Conservation (phyloP, 2,113 vertebrate species). For the Cheilinus undulatus region DNA sequence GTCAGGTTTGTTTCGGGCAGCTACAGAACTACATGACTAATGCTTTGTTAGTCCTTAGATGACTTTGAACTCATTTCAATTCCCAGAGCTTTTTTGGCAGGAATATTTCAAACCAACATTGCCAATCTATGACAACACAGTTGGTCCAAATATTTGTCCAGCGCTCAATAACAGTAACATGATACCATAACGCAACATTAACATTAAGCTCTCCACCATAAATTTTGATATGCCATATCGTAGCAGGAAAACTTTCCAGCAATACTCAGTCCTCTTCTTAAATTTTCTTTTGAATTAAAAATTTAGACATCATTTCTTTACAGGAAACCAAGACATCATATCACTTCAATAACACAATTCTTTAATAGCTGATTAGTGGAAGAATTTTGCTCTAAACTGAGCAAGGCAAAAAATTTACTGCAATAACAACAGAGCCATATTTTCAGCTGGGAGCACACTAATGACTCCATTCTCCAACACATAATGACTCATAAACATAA, state of each 20-base stretch:
- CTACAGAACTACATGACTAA: too few relatives aligned
- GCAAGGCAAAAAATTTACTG: background rate
- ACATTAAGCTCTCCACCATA: background rate
- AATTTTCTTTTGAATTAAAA: too few relatives aligned
- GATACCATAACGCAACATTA: background rate
- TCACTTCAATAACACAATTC: background rate
- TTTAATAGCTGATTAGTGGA: background rate
- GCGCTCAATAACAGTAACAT: background rate
- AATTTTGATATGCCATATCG: background rate
- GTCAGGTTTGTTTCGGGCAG: too few relatives aligned
- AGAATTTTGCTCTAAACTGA: background rate
- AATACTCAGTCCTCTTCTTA: background rate
- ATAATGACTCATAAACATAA: too few relatives aligned
- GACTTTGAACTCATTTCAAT: background rate
- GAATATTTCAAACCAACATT: background rate
- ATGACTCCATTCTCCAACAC: background rate
- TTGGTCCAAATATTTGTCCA: background rate
- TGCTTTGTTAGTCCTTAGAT: background rate
- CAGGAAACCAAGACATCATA: background rate
- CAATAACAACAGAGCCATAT: background rate
- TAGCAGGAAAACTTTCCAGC: background rate
- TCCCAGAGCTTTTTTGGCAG: background rate
- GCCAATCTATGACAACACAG: background rate
- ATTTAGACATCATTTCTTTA: too few relatives aligned
- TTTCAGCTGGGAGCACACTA: background rate